A percentile compares a stretch with the other conserved stretches of the same genome.
Evolutionary conservation across 2,113 vertebrate species (phyloP).

Genomic region (Edolisoma coerulescens): DNA sequence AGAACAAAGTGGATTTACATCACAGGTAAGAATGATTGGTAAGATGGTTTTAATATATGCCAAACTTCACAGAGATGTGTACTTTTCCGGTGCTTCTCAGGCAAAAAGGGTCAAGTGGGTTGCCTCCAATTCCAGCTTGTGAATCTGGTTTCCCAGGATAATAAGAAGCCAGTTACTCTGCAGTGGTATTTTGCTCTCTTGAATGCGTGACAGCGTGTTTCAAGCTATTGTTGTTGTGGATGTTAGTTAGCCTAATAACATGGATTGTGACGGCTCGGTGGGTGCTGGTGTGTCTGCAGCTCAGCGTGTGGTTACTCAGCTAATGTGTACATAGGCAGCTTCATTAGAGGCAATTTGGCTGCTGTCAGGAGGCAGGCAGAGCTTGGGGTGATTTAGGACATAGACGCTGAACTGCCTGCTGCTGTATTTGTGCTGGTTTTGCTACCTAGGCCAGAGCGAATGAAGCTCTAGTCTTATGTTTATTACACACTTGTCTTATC

Average conservation of each 20-base stretch:
- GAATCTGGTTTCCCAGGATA: not conserved
- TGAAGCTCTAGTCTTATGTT: not conserved
- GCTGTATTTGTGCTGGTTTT: not conserved
- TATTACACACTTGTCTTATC: not conserved
- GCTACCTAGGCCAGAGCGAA: not conserved
- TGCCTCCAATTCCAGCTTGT: not conserved
- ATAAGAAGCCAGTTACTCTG: not conserved
- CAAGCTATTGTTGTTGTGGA: not conserved
- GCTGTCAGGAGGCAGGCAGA: not conserved
- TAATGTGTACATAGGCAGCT: not conserved
- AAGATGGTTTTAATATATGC: not conserved
- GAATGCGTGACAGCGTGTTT: not conserved
- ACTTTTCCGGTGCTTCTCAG: fast-evolving
- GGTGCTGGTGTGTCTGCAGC: not conserved
- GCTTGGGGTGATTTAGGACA: not conserved
- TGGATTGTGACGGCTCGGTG: not conserved
- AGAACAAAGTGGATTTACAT: not conserved
- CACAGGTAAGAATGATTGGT: not conserved
- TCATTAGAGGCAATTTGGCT: not conserved
- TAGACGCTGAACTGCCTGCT: not conserved
- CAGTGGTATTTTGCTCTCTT: not conserved
- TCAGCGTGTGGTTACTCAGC: not conserved
- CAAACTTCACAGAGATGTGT: not conserved
- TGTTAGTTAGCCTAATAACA: not conserved
- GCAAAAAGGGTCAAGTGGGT: not conserved